Evolutionary conservation across 1,140 invertebrate species (phyloP), one percentile per base, ranked within the genome.

Genomic region (Arion vulgaris): DNA sequence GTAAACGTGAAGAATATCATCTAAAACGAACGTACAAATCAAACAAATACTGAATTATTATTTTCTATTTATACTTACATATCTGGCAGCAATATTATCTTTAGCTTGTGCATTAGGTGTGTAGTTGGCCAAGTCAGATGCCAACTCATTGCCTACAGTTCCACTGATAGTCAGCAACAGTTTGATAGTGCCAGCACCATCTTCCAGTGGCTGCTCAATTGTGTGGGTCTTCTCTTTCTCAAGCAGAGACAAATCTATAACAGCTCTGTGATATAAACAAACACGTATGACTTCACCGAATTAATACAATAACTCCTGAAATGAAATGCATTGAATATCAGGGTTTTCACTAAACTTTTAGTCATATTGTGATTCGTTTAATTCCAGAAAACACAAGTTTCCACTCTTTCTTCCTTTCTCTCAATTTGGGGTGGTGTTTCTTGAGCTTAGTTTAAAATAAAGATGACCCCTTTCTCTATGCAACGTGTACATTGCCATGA

Each of bases 131-230:
- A 98, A 93, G 86, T 90, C 97, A 9, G 96, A 97, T 78, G 98
- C 97, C 0, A 97, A 97, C 91, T 98, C 97, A 0, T 95, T 95
- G 0, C 96, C 96, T 0, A 96, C 96, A 0, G 97, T 98, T 0
- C 97, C 98, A 86, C 97, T 99, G 57, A 92, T 98, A 0, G 98
- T 99, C 0, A 99, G 92, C 76, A 99, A 93, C 7, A 99, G 93
- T 89, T 96, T 96, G 72, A 99, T 95, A 81, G 95, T 95, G 0
- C 98, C 98, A 0, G 95, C 95, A 34, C 88, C 90, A 86, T 98
- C 97, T 92, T 98, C 97, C 19, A 99, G 93, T 0, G 96, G 94
- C 86, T 95, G 94, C 95, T 96, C 97, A 72, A 99, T 94, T 81
- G 95, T 94, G 91, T 99, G 97, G 0, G 98, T 99, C 82, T 94